A percentile compares a stretch with the other conserved stretches of the same genome.
These are phyloP conservation scores for Ochropacha duplaris DNA, from an alignment of 2,888 invertebrate species.

Conservation along the genomic window DNA sequence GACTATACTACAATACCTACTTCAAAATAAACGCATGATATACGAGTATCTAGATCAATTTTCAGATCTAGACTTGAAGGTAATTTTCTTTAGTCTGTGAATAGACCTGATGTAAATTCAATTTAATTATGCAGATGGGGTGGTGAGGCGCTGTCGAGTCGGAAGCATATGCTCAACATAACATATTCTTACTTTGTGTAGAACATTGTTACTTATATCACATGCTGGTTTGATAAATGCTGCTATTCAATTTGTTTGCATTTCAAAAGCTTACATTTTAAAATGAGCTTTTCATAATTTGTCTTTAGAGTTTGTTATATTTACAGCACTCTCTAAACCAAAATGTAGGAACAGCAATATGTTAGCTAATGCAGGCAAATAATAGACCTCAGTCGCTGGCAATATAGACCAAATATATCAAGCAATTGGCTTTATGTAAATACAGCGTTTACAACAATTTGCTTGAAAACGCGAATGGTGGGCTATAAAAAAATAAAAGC, in stretches of 20 bases:
- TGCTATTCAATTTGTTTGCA: background rate
- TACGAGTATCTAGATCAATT: too few relatives aligned
- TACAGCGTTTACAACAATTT: background rate
- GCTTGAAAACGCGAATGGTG: background rate
- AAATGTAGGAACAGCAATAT: too few relatives aligned
- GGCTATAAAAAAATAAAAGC: background rate
- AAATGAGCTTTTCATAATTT: too few relatives aligned
- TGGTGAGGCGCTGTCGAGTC: constrained; percentile 3
- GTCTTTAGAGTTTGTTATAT: too few relatives aligned
- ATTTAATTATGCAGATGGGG: constrained; percentile 51
- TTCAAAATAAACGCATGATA: background rate
- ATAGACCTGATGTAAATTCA: constrained; percentile 42
- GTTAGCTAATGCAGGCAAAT: too few relatives aligned
- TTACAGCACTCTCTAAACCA: too few relatives aligned
- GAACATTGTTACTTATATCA: constrained; percentile 16
- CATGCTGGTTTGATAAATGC: background rate
- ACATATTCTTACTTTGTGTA: constrained; percentile 8
- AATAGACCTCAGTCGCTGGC: background rate
- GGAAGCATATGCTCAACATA: constrained; percentile 12
- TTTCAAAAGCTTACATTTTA: background rate
- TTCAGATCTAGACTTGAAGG: background rate
- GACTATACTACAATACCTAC: too few relatives aligned
- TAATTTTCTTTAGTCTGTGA: constrained; percentile 14
- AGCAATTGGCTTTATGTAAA: constrained; percentile 1
- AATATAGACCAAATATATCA: background rate